Percentiles rank a stretch among this genome's conserved stretches.
These are phyloP conservation scores for Pangasianodon gigas DNA, from an alignment of 2,113 vertebrate genomes.

Conservation along the genomic window DNA sequence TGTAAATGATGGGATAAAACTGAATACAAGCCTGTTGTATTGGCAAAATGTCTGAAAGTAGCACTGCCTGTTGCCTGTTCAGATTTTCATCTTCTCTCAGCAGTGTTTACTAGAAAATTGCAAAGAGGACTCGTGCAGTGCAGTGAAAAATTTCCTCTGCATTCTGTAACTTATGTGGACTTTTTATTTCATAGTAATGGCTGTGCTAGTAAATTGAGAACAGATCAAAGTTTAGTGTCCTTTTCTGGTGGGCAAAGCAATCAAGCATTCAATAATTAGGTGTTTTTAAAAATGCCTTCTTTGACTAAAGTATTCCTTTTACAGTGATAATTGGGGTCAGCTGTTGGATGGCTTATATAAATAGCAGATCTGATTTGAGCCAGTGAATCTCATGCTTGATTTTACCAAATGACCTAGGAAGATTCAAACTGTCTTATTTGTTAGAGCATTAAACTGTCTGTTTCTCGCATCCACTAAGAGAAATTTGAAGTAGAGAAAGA, in stretches of 20 bases:
- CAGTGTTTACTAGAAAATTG: neutral
- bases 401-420: neutral
- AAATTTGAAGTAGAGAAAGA: neutral
- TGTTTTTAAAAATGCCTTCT: neutral
- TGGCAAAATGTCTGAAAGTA: neutral
- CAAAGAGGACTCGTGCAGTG: neutral
- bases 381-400: neutral
- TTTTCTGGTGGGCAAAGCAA: conserved; percentile 9
- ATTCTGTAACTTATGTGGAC: neutral
- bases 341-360: conserved; percentile 19
- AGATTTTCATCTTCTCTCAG: neutral
- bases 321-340: conserved; percentile 32
- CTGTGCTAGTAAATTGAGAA: neutral
- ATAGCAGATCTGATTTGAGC: conserved; percentile 28
- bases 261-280: conserved; percentile 14
- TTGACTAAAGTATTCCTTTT: conserved; percentile 4
- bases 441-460: neutral
- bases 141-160: neutral
- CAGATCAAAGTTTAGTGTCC: neutral
- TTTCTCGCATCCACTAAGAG: neutral
- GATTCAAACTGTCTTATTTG: neutral
- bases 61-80: neutral
- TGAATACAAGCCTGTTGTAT: neutral
- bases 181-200: neutral
- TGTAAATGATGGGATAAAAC: neutral